Evolutionary conservation across 2,797 vertebrate species (phyloP).

Genomic region (Peromyscus eremicus): DNA sequence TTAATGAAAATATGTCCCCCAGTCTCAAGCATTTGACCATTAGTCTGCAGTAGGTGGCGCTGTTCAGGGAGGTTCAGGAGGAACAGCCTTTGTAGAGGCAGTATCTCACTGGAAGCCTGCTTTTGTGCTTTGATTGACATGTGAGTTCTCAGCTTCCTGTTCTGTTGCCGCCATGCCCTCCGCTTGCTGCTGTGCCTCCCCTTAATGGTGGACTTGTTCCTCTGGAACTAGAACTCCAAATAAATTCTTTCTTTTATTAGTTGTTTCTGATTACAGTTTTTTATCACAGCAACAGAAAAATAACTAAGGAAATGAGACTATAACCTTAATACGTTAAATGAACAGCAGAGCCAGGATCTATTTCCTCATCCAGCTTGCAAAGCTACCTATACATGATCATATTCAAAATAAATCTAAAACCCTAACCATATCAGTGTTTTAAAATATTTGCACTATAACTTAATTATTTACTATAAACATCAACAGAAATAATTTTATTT

Average conservation of each 20-base stretch:
- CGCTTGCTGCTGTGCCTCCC: background rate
- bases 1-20: background rate
- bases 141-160: too few relatives aligned
- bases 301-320: background rate
- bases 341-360: background rate
- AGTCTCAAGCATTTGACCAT: background rate
- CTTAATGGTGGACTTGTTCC: background rate
- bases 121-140: background rate
- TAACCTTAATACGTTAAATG: background rate
- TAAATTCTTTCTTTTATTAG: background rate
- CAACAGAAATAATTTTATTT: background rate
- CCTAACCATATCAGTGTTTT: background rate
- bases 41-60: background rate
- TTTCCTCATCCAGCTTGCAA: background rate
- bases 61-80: background rate
- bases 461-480: background rate
- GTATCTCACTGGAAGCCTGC: background rate
- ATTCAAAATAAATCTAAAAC: background rate
- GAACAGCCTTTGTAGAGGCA: background rate
- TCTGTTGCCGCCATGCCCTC: too few relatives aligned
- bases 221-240: background rate
- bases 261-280: background rate
- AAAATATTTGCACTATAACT: background rate
- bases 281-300: background rate
- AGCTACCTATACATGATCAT: rapidly evolving